These are phyloP conservation scores for Leptobrachium leishanense DNA, from an alignment of 2,113 vertebrate species.

Conservation along the genomic window DNA sequence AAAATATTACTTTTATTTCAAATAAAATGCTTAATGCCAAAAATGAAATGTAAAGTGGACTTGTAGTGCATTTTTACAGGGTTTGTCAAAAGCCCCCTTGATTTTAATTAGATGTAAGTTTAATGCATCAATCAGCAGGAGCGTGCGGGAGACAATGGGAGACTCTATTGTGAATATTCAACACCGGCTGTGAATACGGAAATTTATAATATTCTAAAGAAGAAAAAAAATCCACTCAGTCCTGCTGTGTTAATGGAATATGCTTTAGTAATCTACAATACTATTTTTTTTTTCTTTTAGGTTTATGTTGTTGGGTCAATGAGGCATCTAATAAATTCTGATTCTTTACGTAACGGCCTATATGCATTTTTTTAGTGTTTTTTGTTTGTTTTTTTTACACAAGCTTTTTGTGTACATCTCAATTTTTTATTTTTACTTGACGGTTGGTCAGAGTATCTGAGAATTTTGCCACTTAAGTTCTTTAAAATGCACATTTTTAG, in stretches of 20 bases:
- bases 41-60: slow-evolving; percentile 19
- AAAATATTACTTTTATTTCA: slow-evolving; percentile 26
- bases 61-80: slow-evolving; percentile 8
- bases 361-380: not conserved
- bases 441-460: too few species aligned
- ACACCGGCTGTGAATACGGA: slow-evolving; percentile 1
- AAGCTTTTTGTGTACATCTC: too few species aligned
- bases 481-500: too few species aligned
- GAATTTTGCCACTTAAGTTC: too few species aligned
- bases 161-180: slow-evolving; percentile 13
- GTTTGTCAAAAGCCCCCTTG: slow-evolving; percentile 8
- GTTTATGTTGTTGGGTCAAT: slow-evolving; percentile 20
- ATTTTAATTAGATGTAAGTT: slow-evolving; percentile 16
- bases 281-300: not conserved
- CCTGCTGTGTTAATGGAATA: slow-evolving; percentile 34
- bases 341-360: slow-evolving; percentile 9
- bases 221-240: slow-evolving; percentile 1
- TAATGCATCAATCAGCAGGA: slow-evolving; percentile 6
- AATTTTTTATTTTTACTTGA: too few species aligned
- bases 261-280: slow-evolving; percentile 18
- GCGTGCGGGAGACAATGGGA: slow-evolving; percentile 13
- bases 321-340: slow-evolving; percentile 19
- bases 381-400: too few species aligned
- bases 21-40: slow-evolving; percentile 9
- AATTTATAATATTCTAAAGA: slow-evolving; percentile 20